These are phyloP conservation scores for Neosilurus hyrtlii DNA, from an alignment of 2,797 vertebrate genomes.

Conservation along the genomic window DNA sequence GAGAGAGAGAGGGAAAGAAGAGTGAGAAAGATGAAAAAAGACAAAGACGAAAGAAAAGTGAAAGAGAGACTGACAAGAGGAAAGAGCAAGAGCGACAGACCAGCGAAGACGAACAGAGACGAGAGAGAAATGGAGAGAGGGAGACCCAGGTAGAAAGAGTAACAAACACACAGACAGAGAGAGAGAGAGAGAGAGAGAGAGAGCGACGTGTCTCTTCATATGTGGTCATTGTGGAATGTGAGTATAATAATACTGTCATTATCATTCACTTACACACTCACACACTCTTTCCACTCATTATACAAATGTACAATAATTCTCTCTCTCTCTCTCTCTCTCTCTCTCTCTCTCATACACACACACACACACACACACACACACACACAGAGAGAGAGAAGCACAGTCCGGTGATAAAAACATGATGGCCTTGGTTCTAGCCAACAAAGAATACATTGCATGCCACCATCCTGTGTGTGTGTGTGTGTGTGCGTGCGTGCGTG, in stretches of 20 bases:
- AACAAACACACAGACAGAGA: background rate
- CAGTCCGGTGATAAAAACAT: slow-evolving; percentile 23
- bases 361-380: slow-evolving; percentile 60
- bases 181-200: background rate
- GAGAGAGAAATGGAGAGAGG: background rate
- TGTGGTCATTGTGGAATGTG: slow-evolving; percentile 8
- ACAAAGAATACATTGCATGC: slow-evolving; percentile 48
- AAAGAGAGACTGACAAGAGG: background rate
- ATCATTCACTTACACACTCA: slow-evolving; percentile 54
- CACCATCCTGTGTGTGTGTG: slow-evolving; percentile 9
- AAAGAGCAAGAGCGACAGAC: no score
- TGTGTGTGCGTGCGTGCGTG: no score
- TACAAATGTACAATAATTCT: slow-evolving; percentile 56
- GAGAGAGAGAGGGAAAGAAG: background rate
- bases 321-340: slow-evolving; percentile 44
- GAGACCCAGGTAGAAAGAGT: background rate
- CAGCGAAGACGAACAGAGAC: background rate
- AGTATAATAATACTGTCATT: background rate
- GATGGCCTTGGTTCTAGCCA: slow-evolving; percentile 46
- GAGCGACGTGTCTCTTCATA: background rate
- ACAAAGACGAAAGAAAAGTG: no score
- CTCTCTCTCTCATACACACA: slow-evolving; percentile 38
- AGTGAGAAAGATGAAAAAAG: no score
- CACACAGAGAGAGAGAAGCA: slow-evolving; percentile 33
- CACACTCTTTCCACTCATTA: slow-evolving; percentile 34